Conservation (phyloP, 2,113 vertebrate species). For the Microtus ochrogaster region DNA sequence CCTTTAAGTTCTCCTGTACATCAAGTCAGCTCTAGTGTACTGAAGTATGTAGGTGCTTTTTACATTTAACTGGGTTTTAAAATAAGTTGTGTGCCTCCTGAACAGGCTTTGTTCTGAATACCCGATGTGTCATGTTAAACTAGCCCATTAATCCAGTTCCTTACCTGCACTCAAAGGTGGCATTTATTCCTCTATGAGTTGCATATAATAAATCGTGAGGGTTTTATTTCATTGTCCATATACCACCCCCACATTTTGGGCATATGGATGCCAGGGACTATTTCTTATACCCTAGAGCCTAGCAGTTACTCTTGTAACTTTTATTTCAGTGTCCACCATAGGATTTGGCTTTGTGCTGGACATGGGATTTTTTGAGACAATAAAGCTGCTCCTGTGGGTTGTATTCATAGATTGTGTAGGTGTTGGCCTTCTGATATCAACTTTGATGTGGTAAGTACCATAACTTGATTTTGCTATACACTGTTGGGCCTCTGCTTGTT, state of each 20-base stretch:
- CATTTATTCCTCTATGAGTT: background rate
- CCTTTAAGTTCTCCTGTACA: background rate
- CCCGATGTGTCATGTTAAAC: background rate
- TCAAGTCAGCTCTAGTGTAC: background rate
- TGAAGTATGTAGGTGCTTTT: background rate
- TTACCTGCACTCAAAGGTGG: background rate
- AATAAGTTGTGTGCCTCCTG: background rate
- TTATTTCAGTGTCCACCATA: conserved; percentile 93
- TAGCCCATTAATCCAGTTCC: background rate
- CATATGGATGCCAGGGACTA: background rate
- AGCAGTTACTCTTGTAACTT: conserved; percentile 49
- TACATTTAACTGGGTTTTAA: background rate
- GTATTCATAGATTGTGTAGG: conserved; percentile 98
- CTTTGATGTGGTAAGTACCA: conserved; percentile 95
- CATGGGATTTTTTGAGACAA: conserved; percentile 94
- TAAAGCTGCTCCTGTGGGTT: conserved; percentile 98
- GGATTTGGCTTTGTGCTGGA: conserved; percentile 97
- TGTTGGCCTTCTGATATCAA: conserved; percentile 96
- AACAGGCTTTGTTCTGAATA: background rate
- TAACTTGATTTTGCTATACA: background rate
- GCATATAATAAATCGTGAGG: background rate
- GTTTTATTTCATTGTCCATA: background rate
- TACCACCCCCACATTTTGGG: background rate
- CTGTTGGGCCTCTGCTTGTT: background rate
- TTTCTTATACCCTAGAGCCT: background rate